Percentiles rank a stretch among this genome's conserved stretches.
phyloP scores from a whole-genome alignment of 2,888 invertebrate species.

The Protophormia terraenovae region DNA sequence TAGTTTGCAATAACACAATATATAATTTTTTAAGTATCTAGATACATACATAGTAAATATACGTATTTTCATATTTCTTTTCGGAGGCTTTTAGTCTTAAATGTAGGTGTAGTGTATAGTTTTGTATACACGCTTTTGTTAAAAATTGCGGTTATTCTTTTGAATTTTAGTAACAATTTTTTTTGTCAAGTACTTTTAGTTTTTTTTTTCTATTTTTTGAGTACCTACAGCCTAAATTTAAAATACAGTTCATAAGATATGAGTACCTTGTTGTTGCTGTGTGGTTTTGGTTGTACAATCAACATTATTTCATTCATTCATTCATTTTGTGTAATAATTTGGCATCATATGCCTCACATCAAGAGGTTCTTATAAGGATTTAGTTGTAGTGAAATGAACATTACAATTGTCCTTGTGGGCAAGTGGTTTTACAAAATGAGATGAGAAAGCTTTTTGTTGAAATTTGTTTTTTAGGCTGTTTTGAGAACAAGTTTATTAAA shows the following conservation, averaged over 20 bases:
- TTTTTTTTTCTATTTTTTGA: constrained; percentile 8
- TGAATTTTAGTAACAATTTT: constrained; percentile 3
- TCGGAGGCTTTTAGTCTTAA: not conserved
- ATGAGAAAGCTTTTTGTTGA: not conserved
- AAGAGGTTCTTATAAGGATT: constrained; percentile 29
- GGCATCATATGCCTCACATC: not conserved
- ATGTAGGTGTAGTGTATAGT: constrained; percentile 19
- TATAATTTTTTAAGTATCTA: not conserved
- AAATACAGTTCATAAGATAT: constrained; percentile 20
- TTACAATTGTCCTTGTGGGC: constrained; percentile 25
- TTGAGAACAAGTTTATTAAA: not conserved
- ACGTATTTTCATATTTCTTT: not conserved
- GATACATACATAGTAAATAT: not conserved
- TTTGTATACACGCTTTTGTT: not conserved
- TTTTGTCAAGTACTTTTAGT: constrained; percentile 35
- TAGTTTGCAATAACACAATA: constrained; percentile 34
- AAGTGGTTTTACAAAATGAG: constrained; percentile 27
- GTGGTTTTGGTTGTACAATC: not conserved
- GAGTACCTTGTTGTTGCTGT: not conserved
- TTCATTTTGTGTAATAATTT: constrained; percentile 16
- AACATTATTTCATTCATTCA: not conserved
- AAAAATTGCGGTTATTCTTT: constrained; percentile 21
- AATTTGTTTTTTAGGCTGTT: not conserved
- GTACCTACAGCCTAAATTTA: constrained; percentile 40
- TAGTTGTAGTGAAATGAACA: constrained; percentile 27